A percentile compares a stretch with the other conserved stretches of the same genome.
phyloP scores from a whole-genome alignment of 2,888 invertebrate species.

The Tinea pellionella region DNA sequence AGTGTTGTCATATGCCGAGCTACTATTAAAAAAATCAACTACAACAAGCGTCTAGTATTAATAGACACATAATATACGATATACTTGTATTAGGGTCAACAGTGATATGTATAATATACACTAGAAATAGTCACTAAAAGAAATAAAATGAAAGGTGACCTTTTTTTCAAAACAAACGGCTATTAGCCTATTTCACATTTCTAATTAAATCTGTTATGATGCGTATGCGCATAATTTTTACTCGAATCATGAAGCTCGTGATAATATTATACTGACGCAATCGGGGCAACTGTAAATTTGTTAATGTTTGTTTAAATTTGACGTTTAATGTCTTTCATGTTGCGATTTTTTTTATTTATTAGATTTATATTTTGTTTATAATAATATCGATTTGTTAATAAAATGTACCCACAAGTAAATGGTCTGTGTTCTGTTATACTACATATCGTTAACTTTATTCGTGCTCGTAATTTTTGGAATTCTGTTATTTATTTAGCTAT shows the following conservation, averaged over 20 bases:
- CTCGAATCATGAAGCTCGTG: background rate
- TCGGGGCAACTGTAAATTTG: background rate
- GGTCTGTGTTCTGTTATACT: background rate
- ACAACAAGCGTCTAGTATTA: too few relatives aligned
- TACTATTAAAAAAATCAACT: too few relatives aligned
- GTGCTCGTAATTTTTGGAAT: too few relatives aligned
- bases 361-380: background rate
- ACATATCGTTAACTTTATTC: background rate
- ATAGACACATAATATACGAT: too few relatives aligned
- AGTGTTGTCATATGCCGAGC: too few relatives aligned
- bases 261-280: background rate
- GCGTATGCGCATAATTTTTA: background rate
- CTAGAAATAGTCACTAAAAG: too few relatives aligned
- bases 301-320: background rate
- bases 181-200: too few relatives aligned
- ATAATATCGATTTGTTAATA: background rate
- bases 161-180: too few relatives aligned
- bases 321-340: conserved; percentile 4
- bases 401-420: background rate
- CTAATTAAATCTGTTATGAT: background rate
- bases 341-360: background rate
- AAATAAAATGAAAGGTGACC: too few relatives aligned
- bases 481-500: too few relatives aligned
- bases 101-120: too few relatives aligned
- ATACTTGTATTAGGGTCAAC: too few relatives aligned